These are phyloP conservation scores for Nibea coibor DNA, from an alignment of 2,113 vertebrate genomes.

Conservation along the genomic window DNA sequence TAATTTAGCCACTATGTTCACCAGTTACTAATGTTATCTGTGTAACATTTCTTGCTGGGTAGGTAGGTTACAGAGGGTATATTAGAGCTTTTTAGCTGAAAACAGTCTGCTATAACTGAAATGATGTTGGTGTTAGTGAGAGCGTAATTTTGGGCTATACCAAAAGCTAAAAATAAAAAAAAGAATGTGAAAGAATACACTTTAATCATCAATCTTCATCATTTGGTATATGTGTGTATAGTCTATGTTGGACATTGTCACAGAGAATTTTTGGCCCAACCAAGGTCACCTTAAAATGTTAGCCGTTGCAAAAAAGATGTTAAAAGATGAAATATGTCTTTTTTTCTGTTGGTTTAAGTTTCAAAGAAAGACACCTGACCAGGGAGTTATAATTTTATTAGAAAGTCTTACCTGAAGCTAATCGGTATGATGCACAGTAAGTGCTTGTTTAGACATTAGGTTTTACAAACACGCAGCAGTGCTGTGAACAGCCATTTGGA, in stretches of 20 bases:
- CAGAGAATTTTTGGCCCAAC: background rate
- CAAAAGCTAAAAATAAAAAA: no score
- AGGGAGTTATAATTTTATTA: background rate
- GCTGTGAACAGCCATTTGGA: constrained; percentile 35
- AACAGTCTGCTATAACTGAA: background rate
- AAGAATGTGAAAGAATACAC: background rate
- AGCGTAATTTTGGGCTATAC: background rate
- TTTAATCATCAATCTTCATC: background rate
- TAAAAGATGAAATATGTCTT: constrained; percentile 7
- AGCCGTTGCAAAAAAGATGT: background rate
- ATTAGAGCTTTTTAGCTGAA: background rate
- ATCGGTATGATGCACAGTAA: constrained; percentile 16
- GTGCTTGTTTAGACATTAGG: constrained; percentile 13
- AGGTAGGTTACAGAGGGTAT: background rate
- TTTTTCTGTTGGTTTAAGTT: background rate
- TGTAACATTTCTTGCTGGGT: background rate
- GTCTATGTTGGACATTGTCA: background rate
- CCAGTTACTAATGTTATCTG: background rate
- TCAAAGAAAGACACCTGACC: constrained; percentile 3
- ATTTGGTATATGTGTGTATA: no score
- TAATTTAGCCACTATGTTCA: background rate
- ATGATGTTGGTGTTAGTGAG: background rate
- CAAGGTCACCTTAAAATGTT: background rate
- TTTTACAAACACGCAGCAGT: constrained; percentile 40
- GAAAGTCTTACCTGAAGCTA: constrained; percentile 9